phyloP scores from a whole-genome alignment of 2,113 vertebrate genomes.

The Sapayoa aenigma region DNA sequence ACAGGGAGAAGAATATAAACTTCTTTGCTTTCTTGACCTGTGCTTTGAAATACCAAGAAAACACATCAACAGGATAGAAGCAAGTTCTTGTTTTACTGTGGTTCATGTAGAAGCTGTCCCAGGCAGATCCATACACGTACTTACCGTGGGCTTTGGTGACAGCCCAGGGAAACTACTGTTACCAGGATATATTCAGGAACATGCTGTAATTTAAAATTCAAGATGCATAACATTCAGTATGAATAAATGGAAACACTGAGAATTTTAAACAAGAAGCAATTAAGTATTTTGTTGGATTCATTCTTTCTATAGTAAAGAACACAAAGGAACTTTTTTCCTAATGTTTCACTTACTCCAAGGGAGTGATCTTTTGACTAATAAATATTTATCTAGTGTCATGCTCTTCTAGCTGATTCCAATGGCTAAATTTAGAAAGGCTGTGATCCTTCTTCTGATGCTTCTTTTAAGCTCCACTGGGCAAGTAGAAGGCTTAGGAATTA shows the following conservation, averaged over 20 bases:
- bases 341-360: neutral
- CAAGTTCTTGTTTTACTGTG: neutral
- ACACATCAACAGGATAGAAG: neutral
- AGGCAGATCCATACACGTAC: fast-evolving
- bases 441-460: slow-evolving; percentile 44
- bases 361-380: neutral
- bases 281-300: neutral
- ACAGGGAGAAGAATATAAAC: neutral
- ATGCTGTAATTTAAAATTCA: neutral
- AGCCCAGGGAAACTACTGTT: neutral
- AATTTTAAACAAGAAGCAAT: neutral
- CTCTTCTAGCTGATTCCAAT: neutral
- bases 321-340: neutral
- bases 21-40: neutral
- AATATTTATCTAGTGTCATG: slow-evolving; percentile 33
- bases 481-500: slow-evolving; percentile 51
- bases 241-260: neutral
- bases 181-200: neutral
- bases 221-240: neutral
- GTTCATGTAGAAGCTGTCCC: neutral
- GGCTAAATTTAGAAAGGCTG: slow-evolving; percentile 56
- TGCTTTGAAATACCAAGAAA: neutral
- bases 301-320: neutral
- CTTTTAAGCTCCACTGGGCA: slow-evolving; percentile 33
- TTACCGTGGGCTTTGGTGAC: neutral